Conservation (phyloP, 2,113 vertebrate genomes). For the Eptatretus burgeri region DNA sequence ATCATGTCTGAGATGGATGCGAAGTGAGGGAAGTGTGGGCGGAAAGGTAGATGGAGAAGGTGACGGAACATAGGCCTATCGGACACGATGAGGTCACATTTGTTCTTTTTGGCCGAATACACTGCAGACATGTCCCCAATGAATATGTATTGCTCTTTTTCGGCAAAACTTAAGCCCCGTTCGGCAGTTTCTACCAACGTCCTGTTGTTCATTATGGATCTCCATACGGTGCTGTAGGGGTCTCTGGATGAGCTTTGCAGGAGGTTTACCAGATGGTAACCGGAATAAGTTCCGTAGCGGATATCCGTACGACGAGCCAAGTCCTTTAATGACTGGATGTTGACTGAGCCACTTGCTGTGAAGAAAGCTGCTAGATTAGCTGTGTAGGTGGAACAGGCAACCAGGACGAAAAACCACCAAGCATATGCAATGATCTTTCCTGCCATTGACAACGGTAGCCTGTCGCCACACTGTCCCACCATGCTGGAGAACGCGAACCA, state of each 20-base stretch:
- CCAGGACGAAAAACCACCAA: slow-evolving; percentile 6
- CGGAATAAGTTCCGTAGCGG: slow-evolving; percentile 1
- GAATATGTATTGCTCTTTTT: not conserved
- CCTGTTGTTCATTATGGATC: slow-evolving; percentile 2
- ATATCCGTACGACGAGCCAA: not conserved
- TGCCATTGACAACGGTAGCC: slow-evolving; percentile 1
- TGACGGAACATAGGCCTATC: not conserved
- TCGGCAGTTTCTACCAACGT: not conserved
- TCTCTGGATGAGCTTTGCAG: not conserved
- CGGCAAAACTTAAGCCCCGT: not conserved
- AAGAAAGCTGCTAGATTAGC: not conserved
- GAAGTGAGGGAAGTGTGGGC: not conserved
- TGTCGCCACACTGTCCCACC: not conserved
- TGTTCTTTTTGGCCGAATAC: not conserved
- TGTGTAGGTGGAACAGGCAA: slow-evolving; percentile 3
- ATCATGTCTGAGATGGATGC: not conserved
- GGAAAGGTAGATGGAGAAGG: slow-evolving; percentile 5
- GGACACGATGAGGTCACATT: slow-evolving; percentile 4
- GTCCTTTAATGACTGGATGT: not conserved
- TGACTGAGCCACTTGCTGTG: not conserved
- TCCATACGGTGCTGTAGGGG: slow-evolving; percentile 3
- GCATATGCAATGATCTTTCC: slow-evolving; percentile 2
- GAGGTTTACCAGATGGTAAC: not conserved
- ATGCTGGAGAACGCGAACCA: slow-evolving; percentile 2
- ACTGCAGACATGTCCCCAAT: slow-evolving; percentile 4